phyloP scores from a whole-genome alignment of 2,888 invertebrate species.

The Lepidocyrtinus sp. region DNA sequence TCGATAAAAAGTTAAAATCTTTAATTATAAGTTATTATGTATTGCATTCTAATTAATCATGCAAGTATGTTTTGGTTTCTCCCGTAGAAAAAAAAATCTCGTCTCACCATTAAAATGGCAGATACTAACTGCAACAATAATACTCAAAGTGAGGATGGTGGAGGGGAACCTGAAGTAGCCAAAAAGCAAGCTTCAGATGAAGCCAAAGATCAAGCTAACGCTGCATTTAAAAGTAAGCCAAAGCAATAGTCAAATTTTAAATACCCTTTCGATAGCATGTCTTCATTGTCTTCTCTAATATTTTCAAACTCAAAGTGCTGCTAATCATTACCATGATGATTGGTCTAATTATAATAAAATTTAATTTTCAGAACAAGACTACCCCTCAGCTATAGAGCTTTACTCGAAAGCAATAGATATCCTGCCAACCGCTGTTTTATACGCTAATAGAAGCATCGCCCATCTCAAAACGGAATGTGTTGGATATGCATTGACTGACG shows the following conservation, averaged over 20 bases:
- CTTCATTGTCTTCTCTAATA: no score
- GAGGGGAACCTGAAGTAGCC: constrained; percentile 19
- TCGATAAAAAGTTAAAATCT: no score
- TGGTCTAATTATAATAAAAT: constrained; percentile 12
- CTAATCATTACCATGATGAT: no score
- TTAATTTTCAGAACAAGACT: constrained; percentile 86
- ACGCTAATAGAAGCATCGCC: constrained; percentile 91
- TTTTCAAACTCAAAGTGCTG: no score
- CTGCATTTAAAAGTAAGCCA: constrained; percentile 67
- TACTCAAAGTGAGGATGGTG: constrained; percentile 29
- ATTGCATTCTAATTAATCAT: no score
- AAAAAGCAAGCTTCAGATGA: constrained; percentile 56
- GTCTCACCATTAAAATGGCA: no score
- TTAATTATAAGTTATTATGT: no score
- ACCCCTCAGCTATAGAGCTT: constrained; percentile 89
- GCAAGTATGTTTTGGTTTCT: no score
- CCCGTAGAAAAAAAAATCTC: no score
- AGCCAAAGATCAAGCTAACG: constrained; percentile 66
- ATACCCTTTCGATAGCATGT: neutral
- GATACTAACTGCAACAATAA: constrained; percentile 3
- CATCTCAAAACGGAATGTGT: constrained; percentile 95
- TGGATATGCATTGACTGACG: constrained; percentile 94
- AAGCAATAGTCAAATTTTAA: neutral
- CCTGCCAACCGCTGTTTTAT: constrained; percentile 90
- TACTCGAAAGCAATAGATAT: constrained; percentile 88